Evolutionary conservation across 2,888 invertebrate species (phyloP).

Genomic region (Acanthopleura granulata): DNA sequence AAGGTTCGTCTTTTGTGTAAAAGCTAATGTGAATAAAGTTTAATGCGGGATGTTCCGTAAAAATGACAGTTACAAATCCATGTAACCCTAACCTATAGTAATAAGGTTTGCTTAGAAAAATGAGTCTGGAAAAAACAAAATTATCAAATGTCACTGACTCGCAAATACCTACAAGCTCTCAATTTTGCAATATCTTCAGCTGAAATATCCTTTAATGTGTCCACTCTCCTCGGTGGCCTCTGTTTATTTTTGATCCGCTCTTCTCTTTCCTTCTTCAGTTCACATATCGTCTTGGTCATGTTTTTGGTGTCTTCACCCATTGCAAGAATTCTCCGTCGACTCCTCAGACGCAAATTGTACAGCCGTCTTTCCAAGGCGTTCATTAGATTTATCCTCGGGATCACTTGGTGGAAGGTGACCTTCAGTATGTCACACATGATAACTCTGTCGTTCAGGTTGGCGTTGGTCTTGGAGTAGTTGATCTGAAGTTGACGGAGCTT

Average conservation of each 20-base stretch:
- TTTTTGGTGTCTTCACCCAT: not conserved
- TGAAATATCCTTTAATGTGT: not conserved
- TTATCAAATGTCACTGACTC: not conserved
- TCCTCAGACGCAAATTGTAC: not conserved
- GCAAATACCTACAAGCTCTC: conserved; percentile 7
- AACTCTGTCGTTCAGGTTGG: not conserved
- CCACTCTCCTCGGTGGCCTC: not conserved
- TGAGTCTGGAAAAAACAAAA: too few relatives aligned
- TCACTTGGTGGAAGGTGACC: not conserved
- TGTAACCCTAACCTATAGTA: too few relatives aligned
- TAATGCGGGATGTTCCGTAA: too few relatives aligned
- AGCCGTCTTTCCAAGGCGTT: conserved; percentile 2
- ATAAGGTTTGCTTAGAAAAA: too few relatives aligned
- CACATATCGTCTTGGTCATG: not conserved
- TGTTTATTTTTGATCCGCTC: conserved; percentile 11
- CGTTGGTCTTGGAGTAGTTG: conserved; percentile 3
- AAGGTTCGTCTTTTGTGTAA: too few relatives aligned
- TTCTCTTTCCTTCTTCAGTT: conserved; percentile 4
- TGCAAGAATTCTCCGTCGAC: not conserved
- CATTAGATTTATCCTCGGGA: not conserved
- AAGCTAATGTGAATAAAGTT: too few relatives aligned
- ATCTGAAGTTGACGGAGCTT: not conserved
- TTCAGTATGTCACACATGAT: conserved; percentile 12
- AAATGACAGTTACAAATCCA: too few relatives aligned
- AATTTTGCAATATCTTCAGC: not conserved